Evolutionary conservation across 2,797 vertebrate species (phyloP).

Genomic region (Paedocypris micromegethes): DNA sequence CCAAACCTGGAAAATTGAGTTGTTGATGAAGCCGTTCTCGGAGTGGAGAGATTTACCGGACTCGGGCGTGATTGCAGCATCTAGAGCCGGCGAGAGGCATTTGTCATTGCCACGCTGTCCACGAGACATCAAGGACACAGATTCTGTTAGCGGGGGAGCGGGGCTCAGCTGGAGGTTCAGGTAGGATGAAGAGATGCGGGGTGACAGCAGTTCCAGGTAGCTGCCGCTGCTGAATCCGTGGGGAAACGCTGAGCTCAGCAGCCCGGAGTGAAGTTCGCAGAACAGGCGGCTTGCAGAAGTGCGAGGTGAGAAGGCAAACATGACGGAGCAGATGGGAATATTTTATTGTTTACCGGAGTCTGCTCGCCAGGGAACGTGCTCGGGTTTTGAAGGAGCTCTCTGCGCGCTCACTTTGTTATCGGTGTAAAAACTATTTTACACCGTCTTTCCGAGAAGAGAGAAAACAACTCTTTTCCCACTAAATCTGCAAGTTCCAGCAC

Average conservation of each 20-base stretch:
- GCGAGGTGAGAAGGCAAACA: constrained; percentile 24
- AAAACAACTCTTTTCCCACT: not conserved
- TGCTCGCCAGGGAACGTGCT: constrained; percentile 22
- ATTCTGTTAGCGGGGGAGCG: constrained; percentile 44
- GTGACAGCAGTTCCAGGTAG: constrained; percentile 43
- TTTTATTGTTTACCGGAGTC: constrained; percentile 33
- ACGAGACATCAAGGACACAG: constrained; percentile 41
- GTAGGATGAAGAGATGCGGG: constrained; percentile 38
- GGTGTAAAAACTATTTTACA: constrained; percentile 10
- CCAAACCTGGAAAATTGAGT: constrained; percentile 42
- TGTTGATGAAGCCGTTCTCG: constrained; percentile 42
- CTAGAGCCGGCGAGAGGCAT: constrained; percentile 20
- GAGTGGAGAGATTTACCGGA: constrained; percentile 26
- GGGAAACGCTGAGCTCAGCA: constrained; percentile 43
- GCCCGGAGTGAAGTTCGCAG: constrained; percentile 33
- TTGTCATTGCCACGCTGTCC: constrained; percentile 31
- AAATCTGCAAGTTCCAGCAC: not conserved
- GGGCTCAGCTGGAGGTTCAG: constrained; percentile 40
- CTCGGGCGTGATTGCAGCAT: constrained; percentile 11
- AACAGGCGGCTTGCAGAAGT: constrained; percentile 24
- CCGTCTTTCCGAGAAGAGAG: constrained; percentile 4
- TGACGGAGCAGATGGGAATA: constrained; percentile 30
- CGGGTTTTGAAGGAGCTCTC: constrained; percentile 13
- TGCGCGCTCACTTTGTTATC: not conserved
- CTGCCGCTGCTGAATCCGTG: constrained; percentile 25